These are phyloP conservation scores for Aspiorhynchus laticeps DNA, from an alignment of 2,113 vertebrate species.

Conservation along the genomic window DNA sequence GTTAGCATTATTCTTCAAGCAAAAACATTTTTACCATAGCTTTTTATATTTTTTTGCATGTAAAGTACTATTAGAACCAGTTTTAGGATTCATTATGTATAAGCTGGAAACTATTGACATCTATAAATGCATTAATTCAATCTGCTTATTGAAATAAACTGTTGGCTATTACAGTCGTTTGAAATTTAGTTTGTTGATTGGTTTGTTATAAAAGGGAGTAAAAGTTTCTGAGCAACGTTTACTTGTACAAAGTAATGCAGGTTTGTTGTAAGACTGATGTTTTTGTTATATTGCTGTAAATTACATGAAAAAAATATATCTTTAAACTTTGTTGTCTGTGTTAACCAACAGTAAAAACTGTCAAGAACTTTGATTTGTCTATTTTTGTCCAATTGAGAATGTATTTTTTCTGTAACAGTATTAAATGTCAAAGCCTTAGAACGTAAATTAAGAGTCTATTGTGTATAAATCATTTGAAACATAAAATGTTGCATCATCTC, in stretches of 20 bases:
- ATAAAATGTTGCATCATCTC: slow-evolving; percentile 20
- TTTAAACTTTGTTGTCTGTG: not conserved
- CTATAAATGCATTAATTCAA: not conserved
- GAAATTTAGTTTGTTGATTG: not conserved
- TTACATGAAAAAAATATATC: not conserved
- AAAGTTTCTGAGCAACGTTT: not conserved
- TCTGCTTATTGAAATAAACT: not conserved
- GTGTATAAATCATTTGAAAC: not conserved
- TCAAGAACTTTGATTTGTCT: not conserved
- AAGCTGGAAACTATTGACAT: not conserved
- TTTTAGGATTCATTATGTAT: not conserved
- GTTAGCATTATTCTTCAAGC: not conserved
- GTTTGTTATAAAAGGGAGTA: not conserved
- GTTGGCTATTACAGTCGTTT: not conserved
- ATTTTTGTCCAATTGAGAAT: not conserved
- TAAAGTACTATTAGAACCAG: not conserved
- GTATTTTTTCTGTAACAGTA: not conserved
- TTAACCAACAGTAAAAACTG: not conserved
- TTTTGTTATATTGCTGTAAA: not conserved
- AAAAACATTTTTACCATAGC: not conserved
- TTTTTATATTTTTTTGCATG: not conserved
- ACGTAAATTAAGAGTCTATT: not conserved
- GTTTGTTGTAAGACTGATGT: not conserved
- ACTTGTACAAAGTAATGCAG: not conserved
- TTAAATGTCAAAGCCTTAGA: not conserved